phyloP scores from a whole-genome alignment of 37 sponge, comb jelly and placozoan species.

The Aplysina aerophoba region DNA sequence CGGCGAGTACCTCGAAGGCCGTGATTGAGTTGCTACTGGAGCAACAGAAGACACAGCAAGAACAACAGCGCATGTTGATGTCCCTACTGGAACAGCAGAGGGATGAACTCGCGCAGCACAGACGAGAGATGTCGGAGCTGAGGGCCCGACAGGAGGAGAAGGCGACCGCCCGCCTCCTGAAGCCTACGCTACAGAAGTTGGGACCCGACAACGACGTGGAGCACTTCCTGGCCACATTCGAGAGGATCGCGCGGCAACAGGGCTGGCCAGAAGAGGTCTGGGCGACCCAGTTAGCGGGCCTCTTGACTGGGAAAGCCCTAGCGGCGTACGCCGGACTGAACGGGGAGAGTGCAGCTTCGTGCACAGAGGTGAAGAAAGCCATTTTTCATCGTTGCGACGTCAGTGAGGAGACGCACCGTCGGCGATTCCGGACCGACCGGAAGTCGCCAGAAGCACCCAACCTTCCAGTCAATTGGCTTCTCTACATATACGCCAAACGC shows the following conservation, averaged over 20 bases:
- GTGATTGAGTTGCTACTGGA: background rate
- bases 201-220: background rate
- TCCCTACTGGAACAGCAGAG: background rate
- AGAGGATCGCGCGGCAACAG: constrained; percentile 12
- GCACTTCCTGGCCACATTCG: constrained; percentile 2
- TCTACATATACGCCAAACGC: too few species aligned
- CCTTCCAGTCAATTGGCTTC: too few species aligned
- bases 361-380: background rate
- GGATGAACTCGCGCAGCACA: background rate
- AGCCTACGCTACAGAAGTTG: constrained; percentile 22
- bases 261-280: constrained; percentile 17
- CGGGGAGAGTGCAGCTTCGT: background rate
- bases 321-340: background rate
- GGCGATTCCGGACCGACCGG: background rate
- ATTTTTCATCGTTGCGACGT: background rate
- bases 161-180: background rate
- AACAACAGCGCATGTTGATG: background rate
- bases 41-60: background rate
- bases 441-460: background rate
- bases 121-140: background rate
- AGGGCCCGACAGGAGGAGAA: background rate
- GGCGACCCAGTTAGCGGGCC: constrained; percentile 13
- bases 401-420: constrained; percentile 4
- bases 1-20: background rate
- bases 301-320: background rate